Evolutionary conservation across 2,797 vertebrate genomes (phyloP), one percentile per base, ranked within the genome.

Genomic region (Selene dorsalis): DNA sequence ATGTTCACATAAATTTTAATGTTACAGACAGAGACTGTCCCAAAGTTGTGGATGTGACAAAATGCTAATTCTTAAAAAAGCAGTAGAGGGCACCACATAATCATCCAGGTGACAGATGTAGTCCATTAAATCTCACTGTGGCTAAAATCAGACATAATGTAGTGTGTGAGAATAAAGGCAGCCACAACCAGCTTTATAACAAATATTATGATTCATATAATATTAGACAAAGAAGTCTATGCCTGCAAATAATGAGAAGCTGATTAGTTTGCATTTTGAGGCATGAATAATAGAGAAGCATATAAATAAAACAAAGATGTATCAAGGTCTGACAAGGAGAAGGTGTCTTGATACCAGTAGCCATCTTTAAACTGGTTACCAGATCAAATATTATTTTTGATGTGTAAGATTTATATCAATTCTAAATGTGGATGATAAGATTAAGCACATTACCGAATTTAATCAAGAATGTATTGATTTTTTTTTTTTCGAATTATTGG

Each of bases 61-160:
- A 4, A 45, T 30, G 67, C 26, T 73, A 38, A 50, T 56, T 68
- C 0, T 16, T 17, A 35, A 38, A 35, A 45, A 53, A 79, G 77
- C 91, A 90, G 87, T 5, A 91, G 90, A 85, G 89, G 89, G 83
- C 88, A 84, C 84, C 73, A 82, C 39, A 64, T 32, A 35, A 79
- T 71, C 45, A 73, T 48, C n/a, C 12, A 43, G 12, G 2, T 58
- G 45, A 38, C 39, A 55, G 18, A 18, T 39, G 7, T 17, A 53
- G 38, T 69, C 43, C 45, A n/a, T 38, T 41, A 9, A 24, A 17
- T 45, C 17, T 30, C 47, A 47, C 5, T n/a, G 20, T 48, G 47
- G 47, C 20, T 48, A 10, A n/a, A 10, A 9, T n/a, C 47, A 48
- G 10, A n/a, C 4, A 11, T 22, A 50, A 22, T 50, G 20, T 22